Evolutionary conservation across 2,797 vertebrate genomes (phyloP).

Genomic region (Pteropus rufus): DNA sequence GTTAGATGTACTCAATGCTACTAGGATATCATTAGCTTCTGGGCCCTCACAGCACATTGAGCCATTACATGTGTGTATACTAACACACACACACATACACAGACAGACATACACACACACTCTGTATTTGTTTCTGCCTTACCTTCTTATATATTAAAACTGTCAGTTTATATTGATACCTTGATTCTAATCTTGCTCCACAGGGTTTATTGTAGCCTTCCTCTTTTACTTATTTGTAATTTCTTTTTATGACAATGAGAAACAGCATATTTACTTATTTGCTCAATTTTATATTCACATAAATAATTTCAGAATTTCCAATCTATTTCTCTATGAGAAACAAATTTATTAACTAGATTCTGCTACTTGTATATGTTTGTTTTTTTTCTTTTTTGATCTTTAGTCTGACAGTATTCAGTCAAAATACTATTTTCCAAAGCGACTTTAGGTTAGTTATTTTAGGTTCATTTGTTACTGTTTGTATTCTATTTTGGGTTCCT

Average conservation of each 20-base stretch:
- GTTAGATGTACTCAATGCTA: neutral
- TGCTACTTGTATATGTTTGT: neutral
- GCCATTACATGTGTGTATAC: neutral
- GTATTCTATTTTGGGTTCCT: neutral
- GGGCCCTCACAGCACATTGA: neutral
- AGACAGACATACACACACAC: no score
- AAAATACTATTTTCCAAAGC: neutral
- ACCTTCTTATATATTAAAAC: neutral
- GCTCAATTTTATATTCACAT: neutral
- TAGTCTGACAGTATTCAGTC: neutral
- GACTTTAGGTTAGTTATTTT: neutral
- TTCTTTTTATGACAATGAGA: neutral
- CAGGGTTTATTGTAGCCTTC: neutral
- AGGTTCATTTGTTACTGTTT: neutral
- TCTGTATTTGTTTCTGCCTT: neutral
- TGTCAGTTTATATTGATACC: neutral
- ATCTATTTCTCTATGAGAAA: neutral
- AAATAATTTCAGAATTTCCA: neutral
- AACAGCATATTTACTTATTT: neutral
- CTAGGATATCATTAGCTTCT: neutral
- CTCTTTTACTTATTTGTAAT: neutral
- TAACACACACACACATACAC: neutral
- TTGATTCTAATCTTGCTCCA: neutral
- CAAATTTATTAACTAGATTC: neutral
- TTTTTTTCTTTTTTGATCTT: neutral